Evolutionary conservation across 2,797 vertebrate species (phyloP).

Genomic region (Scyliorhinus canicula): DNA sequence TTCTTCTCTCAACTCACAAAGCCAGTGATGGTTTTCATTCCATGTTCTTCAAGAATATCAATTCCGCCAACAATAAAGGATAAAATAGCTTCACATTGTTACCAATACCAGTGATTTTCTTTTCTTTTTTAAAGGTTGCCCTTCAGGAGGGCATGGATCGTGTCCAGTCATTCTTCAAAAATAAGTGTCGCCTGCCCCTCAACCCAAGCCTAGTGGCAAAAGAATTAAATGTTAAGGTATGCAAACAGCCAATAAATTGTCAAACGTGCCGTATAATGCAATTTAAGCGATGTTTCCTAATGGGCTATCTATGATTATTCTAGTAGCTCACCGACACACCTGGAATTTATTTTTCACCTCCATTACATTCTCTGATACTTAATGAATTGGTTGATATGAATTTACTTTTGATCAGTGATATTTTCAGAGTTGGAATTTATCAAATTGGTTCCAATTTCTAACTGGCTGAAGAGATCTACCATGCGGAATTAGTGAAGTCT

Average conservation of each 20-base stretch:
- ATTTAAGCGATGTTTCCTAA: background rate
- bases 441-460: background rate
- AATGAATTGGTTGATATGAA: background rate
- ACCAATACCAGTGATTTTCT: background rate
- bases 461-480: no score
- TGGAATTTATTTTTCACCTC: background rate
- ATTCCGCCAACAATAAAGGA: background rate
- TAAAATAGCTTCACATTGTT: background rate
- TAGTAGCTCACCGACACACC: background rate
- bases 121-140: constrained; percentile 55
- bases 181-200: constrained; percentile 81
- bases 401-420: background rate
- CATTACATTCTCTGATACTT: background rate
- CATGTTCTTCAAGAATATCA: background rate
- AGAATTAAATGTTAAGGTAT: constrained; percentile 87
- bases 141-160: constrained; percentile 86
- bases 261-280: background rate
- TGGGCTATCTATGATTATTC: background rate
- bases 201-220: constrained; percentile 88
- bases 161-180: constrained; percentile 80
- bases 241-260: background rate
- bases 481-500: no score
- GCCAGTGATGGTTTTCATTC: background rate
- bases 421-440: background rate
- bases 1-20: background rate